Base-by-base conservation (phyloP, 2,113 vertebrate genomes). In the Carassius auratus region DNA sequence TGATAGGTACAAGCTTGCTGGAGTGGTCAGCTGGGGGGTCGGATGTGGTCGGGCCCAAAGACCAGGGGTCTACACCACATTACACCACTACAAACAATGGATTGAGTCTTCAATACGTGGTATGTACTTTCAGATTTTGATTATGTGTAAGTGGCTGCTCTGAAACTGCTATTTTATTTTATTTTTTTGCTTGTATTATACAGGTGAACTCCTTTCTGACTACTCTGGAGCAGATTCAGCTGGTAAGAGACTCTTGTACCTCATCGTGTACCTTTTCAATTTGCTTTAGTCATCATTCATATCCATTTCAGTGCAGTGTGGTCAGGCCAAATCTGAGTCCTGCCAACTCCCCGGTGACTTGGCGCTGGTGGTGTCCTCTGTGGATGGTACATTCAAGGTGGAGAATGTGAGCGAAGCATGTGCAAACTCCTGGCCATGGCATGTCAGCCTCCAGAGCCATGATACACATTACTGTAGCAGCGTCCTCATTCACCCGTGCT, bases 21-120 rank as follows among this genome's bases (percentile, higher is more conserved):
- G 96, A 4, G 1, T 96, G 26, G 88, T 97, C 84, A 97, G 96
- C 74, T 97, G 96, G 96, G 96, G 96, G 0, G 88, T 94, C 0
- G 96, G 96, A 1, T 97, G 96, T 86, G 96, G 95, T 0, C 91
- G 94, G 26, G 88, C 89, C 23, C 86, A 81, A 36, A 95, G 90
- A 81, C 96, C 96, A 0, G 96, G 96, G 0, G 95, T 97, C 10
- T 97, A 96, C 92, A 95, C 95, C 1, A 91, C 87, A 0, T 48
- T 96, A 17, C 82, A 90, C 42, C 45, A 38, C n/a, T 93, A 95
- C 76, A 74, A 89, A 0, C 1, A 55, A 1, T 97, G 97, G 96
- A 95, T 97, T 6, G 14, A n/a, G 1, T 30, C 87, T 3, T 6
- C 69, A 12, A 86, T 92, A 15, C 3, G 36, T 23, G 86, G 93